Evolutionary conservation across 2,797 vertebrate species (phyloP).

Genomic region (Coilia nasus): DNA sequence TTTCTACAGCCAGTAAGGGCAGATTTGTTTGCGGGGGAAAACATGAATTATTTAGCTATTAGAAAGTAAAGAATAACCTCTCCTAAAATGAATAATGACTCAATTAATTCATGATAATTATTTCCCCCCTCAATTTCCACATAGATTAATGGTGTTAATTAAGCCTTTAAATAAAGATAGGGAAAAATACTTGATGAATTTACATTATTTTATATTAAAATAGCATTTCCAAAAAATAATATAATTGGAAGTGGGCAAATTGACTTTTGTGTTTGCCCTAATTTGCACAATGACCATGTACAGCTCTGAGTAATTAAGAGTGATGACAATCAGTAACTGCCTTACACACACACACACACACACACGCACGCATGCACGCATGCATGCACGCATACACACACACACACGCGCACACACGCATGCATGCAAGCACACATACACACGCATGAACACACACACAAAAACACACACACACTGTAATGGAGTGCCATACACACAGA

Average conservation of each 20-base stretch:
- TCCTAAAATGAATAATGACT: constrained; percentile 24
- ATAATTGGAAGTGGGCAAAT: not conserved
- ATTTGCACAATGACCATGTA: not conserved
- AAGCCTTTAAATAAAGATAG: not conserved
- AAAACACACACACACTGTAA: no score
- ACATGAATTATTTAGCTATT: constrained; percentile 21
- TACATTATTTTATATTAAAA: constrained; percentile 20
- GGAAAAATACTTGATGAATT: not conserved
- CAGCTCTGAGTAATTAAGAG: not conserved
- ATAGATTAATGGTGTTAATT: constrained; percentile 27
- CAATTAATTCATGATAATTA: constrained; percentile 21
- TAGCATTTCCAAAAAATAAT: not conserved
- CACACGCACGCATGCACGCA: not conserved
- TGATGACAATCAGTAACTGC: not conserved
- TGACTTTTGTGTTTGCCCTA: not conserved
- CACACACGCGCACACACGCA: not conserved
- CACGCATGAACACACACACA: no score
- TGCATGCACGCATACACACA: not conserved
- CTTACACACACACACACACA: not conserved
- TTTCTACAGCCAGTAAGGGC: not conserved
- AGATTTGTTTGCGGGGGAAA: not conserved
- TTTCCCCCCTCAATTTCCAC: not conserved
- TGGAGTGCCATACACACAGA: no score
- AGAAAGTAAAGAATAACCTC: constrained; percentile 24
- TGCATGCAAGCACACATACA: no score